Percentiles rank a stretch among this genome's conserved stretches.
Conservation (phyloP, 2,888 invertebrate species). For the Diarsia dahlii region DNA sequence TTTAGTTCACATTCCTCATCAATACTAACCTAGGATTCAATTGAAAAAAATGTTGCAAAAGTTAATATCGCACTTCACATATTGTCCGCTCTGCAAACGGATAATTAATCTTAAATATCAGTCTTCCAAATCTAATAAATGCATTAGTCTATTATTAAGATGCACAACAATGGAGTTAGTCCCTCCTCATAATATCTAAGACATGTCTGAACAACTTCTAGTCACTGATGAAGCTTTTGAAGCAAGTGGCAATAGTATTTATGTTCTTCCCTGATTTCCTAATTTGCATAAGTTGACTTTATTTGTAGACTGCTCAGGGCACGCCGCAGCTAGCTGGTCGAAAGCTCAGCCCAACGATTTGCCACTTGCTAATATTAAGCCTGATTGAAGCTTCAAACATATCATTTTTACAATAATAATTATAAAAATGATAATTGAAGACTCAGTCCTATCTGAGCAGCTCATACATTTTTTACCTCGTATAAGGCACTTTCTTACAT, state of each 20-base stretch:
- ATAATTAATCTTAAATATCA: neutral
- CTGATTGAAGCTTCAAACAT: conserved; percentile 38
- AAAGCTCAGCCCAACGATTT: conserved; percentile 38
- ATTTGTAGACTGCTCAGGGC: conserved; percentile 37
- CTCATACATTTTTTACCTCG: conserved; percentile 69
- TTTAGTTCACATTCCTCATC: conserved; percentile 32
- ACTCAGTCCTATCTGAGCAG: conserved; percentile 66
- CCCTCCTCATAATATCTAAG: conserved; percentile 10
- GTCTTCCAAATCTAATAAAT: conserved; percentile 18
- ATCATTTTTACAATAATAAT: conserved; percentile 39
- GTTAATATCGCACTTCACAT: neutral
- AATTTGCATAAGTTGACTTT: conserved; percentile 32
- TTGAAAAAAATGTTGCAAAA: conserved; percentile 10
- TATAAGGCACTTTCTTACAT: conserved; percentile 69
- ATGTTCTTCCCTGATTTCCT: conserved; percentile 31
- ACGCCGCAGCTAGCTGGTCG: conserved; percentile 37
- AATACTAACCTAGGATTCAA: conserved; percentile 36
- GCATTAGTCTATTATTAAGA: conserved; percentile 44
- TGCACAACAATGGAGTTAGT: conserved; percentile 5
- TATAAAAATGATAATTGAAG: conserved; percentile 50
- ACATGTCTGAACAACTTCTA: conserved; percentile 52
- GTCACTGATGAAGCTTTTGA: conserved; percentile 43
- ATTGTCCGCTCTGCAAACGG: neutral
- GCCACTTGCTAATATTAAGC: conserved; percentile 50
- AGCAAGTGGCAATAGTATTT: conserved; percentile 55